A percentile compares a stretch with the other conserved stretches of the same genome.
Evolutionary conservation across 2,797 vertebrate genomes (phyloP).

Genomic region (Erethizon dorsatum): DNA sequence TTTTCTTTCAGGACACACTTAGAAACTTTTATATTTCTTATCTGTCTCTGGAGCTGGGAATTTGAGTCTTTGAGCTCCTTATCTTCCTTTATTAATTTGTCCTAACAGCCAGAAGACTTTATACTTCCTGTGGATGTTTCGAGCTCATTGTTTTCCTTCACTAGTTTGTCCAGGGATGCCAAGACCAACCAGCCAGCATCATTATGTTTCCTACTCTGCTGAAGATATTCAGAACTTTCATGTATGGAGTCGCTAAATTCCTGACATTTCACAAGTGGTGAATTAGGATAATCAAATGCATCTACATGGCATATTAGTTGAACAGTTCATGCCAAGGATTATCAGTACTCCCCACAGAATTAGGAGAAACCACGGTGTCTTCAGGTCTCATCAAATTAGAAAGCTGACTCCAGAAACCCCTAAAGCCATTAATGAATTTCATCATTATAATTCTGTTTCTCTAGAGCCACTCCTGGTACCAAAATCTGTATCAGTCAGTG

Average conservation of each 20-base stretch:
- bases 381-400: neutral
- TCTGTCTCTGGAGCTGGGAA: neutral
- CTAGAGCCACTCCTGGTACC: too few species aligned
- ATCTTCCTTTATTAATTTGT: neutral
- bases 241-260: neutral
- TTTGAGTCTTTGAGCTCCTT: neutral
- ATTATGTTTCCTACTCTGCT: neutral
- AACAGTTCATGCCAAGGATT: neutral
- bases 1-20: neutral
- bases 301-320: neutral
- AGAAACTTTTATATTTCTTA: neutral
- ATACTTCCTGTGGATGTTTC: neutral
- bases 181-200: neutral
- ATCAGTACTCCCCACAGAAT: neutral
- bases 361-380: neutral
- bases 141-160: neutral
- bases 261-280: neutral
- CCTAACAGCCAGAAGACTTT: neutral
- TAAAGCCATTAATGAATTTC: too few species aligned
- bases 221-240: neutral
- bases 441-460: too few species aligned
- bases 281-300: neutral
- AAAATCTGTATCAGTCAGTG: neutral
- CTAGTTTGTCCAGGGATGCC: neutral
- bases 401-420: too few species aligned